Conservation (phyloP, 2,797 vertebrate genomes). For the Halcyon leucocephala region DNA sequence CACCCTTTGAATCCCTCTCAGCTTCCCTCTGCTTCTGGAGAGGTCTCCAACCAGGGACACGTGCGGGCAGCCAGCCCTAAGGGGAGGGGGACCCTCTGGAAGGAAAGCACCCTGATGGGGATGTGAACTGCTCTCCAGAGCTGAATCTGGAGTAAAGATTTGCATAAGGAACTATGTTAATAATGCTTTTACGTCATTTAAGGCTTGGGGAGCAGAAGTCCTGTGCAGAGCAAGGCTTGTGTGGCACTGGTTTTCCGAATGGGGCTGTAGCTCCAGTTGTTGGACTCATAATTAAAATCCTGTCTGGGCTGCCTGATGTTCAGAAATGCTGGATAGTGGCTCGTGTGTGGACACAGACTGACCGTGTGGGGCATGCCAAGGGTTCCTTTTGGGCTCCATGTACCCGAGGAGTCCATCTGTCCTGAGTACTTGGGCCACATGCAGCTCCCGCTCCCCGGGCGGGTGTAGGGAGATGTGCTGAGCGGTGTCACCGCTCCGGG, state of each 20-base stretch:
- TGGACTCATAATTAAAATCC: not conserved
- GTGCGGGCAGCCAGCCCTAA: not conserved
- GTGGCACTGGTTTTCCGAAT: not conserved
- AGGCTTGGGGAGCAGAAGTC: not conserved
- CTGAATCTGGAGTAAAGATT: not conserved
- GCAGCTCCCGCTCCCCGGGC: not conserved
- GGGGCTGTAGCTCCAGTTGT: not conserved
- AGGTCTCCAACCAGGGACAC: fast-evolving
- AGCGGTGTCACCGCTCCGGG: not conserved
- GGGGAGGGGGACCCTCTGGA: fast-evolving
- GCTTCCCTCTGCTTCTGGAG: not conserved
- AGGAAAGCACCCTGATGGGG: fast-evolving
- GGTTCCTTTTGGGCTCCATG: fast-evolving
- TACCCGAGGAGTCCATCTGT: not conserved
- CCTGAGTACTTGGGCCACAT: fast-evolving
- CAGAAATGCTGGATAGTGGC: not conserved
- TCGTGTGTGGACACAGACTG: not conserved
- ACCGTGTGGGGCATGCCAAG: fast-evolving
- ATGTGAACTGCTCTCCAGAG: not conserved
- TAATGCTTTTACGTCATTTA: fast-evolving
- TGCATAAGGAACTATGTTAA: not conserved
- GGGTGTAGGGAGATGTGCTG: not conserved
- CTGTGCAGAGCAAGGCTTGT: not conserved
- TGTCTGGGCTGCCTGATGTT: not conserved
- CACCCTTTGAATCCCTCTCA: not conserved